Percentiles rank a stretch among this genome's conserved stretches.
phyloP scores from a whole-genome alignment of 1,140 invertebrate species.

The Tachypleus tridentatus region DNA sequence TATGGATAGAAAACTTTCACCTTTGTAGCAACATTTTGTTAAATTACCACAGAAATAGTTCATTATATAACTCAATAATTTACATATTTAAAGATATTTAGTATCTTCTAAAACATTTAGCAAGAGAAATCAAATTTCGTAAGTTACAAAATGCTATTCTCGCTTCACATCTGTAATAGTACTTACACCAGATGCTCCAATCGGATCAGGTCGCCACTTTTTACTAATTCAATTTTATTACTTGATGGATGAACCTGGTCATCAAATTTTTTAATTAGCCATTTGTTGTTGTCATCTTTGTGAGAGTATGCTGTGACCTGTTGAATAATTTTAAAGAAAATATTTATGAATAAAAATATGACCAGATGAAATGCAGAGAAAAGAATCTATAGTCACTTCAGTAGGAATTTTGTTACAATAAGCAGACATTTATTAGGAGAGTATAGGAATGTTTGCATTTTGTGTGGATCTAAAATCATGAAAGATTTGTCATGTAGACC shows the following conservation, averaged over 20 bases:
- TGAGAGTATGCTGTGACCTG: constrained; percentile 93
- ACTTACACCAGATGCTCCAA: constrained; percentile 62
- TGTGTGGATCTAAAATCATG: too few relatives aligned
- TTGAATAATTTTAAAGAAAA: constrained; percentile 7
- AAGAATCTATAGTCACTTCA: neutral
- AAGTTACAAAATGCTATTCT: too few relatives aligned
- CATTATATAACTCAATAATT: too few relatives aligned
- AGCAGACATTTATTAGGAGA: neutral
- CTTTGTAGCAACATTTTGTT: too few relatives aligned
- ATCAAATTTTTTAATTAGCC: constrained; percentile 60
- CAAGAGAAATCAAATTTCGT: too few relatives aligned
- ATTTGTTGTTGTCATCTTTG: constrained; percentile 94
- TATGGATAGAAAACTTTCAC: too few relatives aligned
- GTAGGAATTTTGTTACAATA: neutral
- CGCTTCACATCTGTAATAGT: neutral
- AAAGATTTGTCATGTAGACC: too few relatives aligned
- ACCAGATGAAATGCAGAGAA: neutral
- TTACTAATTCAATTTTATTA: constrained; percentile 46
- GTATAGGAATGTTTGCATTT: too few relatives aligned
- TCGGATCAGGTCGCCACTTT: constrained; percentile 74
- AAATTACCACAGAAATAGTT: too few relatives aligned
- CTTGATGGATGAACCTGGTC: constrained; percentile 17
- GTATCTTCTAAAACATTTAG: too few relatives aligned
- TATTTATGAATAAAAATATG: too few relatives aligned
- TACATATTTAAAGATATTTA: too few relatives aligned